These are phyloP conservation scores for Thysanoteuthis rhombus DNA, from an alignment of 2,888 invertebrate genomes.

Conservation along the genomic window DNA sequence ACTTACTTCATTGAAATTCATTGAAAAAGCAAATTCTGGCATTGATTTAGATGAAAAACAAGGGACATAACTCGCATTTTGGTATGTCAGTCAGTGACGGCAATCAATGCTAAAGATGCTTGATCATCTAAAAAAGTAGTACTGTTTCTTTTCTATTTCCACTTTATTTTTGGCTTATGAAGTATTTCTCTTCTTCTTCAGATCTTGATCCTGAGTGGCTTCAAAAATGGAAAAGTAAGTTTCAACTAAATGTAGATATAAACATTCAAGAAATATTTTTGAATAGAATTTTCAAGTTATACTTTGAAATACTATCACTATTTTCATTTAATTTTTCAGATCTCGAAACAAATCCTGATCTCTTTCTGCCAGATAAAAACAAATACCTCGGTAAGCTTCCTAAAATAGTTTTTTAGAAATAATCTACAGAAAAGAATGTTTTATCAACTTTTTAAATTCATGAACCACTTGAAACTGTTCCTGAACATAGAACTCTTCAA, in stretches of 20 bases:
- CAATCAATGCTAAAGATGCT: no score
- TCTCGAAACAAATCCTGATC: conserved; percentile 44
- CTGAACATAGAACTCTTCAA: no score
- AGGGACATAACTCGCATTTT: no score
- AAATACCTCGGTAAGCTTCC: conserved; percentile 54
- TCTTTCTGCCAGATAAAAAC: conserved; percentile 56
- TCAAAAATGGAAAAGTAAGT: conserved; percentile 71
- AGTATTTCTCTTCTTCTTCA: conserved; percentile 30
- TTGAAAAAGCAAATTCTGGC: no score
- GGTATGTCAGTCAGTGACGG: no score
- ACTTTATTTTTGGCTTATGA: background rate
- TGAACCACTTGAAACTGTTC: no score
- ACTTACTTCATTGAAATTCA: no score
- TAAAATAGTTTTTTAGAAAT: background rate
- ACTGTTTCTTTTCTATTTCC: background rate
- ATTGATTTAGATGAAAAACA: no score
- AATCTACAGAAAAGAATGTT: background rate
- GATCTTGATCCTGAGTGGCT: conserved; percentile 71
- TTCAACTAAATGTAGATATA: background rate
- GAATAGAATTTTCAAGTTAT: background rate
- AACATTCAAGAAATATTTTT: background rate
- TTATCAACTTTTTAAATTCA: no score
- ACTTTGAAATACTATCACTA: background rate
- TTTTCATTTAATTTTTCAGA: conserved; percentile 43
- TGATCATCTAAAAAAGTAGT: no score